Evolutionary conservation across 2,797 vertebrate species (phyloP).

Genomic region (Onychomys torridus): DNA sequence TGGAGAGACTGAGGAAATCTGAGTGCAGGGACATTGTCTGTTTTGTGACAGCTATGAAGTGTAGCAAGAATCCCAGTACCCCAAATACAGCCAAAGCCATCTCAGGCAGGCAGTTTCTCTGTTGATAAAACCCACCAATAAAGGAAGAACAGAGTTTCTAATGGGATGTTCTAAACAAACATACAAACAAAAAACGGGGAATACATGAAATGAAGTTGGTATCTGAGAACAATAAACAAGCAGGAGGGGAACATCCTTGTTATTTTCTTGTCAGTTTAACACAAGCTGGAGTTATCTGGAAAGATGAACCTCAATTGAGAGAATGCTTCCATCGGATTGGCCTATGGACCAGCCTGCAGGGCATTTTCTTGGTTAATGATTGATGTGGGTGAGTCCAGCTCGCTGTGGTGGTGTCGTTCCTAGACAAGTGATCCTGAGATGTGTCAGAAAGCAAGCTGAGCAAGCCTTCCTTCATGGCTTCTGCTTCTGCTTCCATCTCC

Average conservation of each 20-base stretch:
- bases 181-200: background rate
- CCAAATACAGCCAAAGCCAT: background rate
- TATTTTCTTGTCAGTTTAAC: background rate
- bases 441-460: background rate
- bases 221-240: background rate
- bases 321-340: background rate
- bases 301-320: background rate
- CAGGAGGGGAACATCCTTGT: background rate
- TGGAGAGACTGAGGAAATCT: background rate
- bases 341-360: background rate
- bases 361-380: background rate
- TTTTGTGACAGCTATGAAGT: fast-evolving
- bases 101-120: background rate
- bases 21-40: background rate
- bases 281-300: background rate
- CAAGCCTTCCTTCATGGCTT: background rate
- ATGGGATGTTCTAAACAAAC: background rate
- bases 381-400: background rate
- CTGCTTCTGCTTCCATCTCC: background rate
- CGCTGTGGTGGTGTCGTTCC: background rate
- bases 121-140: background rate
- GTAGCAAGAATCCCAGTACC: fast-evolving
- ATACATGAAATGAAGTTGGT: background rate
- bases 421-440: background rate
- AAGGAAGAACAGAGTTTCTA: constrained; percentile 8